Conservation (phyloP, 2,113 vertebrate species). For the Oncorhynchus gorbuscha region DNA sequence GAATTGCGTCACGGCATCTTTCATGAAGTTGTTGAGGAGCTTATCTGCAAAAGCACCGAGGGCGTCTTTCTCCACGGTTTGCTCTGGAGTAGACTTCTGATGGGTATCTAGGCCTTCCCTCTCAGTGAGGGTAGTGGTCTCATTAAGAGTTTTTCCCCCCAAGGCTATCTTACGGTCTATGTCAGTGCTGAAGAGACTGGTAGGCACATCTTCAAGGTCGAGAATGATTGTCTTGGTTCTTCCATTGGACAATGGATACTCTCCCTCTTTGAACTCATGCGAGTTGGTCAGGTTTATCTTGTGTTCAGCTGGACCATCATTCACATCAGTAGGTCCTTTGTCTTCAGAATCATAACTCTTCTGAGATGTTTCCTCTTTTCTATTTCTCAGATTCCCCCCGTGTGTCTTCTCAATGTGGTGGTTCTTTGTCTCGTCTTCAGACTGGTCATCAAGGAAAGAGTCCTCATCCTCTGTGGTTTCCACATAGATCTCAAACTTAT, state of each 20-base stretch:
- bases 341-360: constrained; percentile 47
- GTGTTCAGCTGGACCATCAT: constrained; percentile 14
- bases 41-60: constrained; percentile 80
- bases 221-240: constrained; percentile 43
- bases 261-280: constrained; percentile 25
- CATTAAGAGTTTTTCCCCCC: constrained; percentile 42
- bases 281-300: constrained; percentile 16
- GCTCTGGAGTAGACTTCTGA: constrained; percentile 55
- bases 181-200: constrained; percentile 44
- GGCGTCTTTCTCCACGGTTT: constrained; percentile 50
- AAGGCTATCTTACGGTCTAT: constrained; percentile 29
- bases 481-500: constrained; percentile 65
- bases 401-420: background rate
- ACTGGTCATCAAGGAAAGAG: constrained; percentile 73
- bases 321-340: constrained; percentile 43
- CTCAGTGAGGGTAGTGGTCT: constrained; percentile 73
- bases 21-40: constrained; percentile 81
- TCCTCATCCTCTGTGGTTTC: constrained; percentile 73
- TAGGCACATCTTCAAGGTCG: constrained; percentile 49
- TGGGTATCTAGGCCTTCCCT: constrained; percentile 72
- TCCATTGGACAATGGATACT: constrained; percentile 44
- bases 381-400: constrained; percentile 29
- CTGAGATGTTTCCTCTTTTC: constrained; percentile 51
- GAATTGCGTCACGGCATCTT: constrained; percentile 82
- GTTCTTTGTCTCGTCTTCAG: constrained; percentile 59